Conservation (phyloP, 1,140 invertebrate species). For the Macrocentrus cingulum region DNA sequence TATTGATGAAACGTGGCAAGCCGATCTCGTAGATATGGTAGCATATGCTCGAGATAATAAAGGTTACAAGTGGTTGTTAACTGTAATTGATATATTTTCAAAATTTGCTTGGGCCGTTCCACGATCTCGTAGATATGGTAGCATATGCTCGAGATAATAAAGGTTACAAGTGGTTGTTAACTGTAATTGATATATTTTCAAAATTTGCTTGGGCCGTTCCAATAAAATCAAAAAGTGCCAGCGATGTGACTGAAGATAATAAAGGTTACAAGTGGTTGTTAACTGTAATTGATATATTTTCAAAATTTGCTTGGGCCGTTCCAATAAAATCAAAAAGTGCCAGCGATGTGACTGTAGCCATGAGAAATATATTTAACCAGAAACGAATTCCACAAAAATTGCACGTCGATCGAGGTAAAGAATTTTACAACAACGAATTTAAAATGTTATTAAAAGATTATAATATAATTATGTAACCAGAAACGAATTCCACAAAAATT, state of each 20-base stretch:
- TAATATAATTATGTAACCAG: constrained; percentile 10
- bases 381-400: constrained; percentile 16
- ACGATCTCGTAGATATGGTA: constrained; percentile 20
- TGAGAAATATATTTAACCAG: constrained; percentile 13
- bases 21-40: too few species aligned
- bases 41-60: too few species aligned
- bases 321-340: too few species aligned
- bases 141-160: constrained; percentile 6
- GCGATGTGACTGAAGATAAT: too few species aligned
- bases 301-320: too few species aligned
- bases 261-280: too few species aligned
- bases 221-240: constrained; percentile 21
- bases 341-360: too few species aligned
- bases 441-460: not conserved
- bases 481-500: constrained; percentile 18
- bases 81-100: constrained; percentile 26
- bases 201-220: constrained; percentile 27
- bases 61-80: constrained; percentile 21
- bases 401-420: not conserved
- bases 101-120: constrained; percentile 28
- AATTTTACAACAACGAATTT: too few species aligned
- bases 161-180: too few species aligned
- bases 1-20: constrained; percentile 23
- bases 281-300: too few species aligned
- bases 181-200: constrained; percentile 26